Evolutionary conservation across 2,797 vertebrate species (phyloP), one percentile per base, ranked within the genome.

Genomic region (Centropyge bicolor): DNA sequence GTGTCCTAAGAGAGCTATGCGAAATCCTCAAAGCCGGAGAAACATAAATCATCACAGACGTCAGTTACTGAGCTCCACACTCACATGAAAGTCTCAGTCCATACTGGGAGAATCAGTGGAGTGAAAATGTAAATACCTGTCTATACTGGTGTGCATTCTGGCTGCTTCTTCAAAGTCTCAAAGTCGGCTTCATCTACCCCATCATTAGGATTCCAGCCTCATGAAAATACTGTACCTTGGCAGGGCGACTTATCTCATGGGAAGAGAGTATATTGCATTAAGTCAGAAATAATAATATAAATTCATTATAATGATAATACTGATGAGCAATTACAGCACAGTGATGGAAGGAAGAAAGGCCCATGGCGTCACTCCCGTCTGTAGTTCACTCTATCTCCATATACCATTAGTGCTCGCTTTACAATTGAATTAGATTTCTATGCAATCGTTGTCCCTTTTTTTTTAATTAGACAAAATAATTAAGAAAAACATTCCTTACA

Each of bases 31-130:
- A 90, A 91, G 87, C 75, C 20, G 20, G 71, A 52, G 76, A 86
- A 91, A 89, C 86, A 88, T 88, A 90, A 92, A 91, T 90, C 87
- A 88, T 87, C 79, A 84, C 56, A 80, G 81, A 85, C 49, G 87
- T 82, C 70, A 84, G 80, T 79, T 76, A 78, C 78, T 71, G 71
- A 85, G 89, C 87, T 74, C 81, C 78, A 76, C 76, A 82, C 85
- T 87, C 70, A 72, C 82, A 84, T 90, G 70, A 89, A 92, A 89
- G 88, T 80, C 74, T 80, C 78, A 35, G 87, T 89, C 74, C 81
- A 86, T 52, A 73, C 68, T 81, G 81, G 61, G 68, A 84, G 81
- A 84, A 81, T 75, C 85, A 86, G 70, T 72, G 65, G 87, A 81
- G 77, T 61, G 74, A 86, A 87, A 87, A 89, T 83, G 84, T 85